A percentile compares a stretch with the other conserved stretches of the same genome.
Evolutionary conservation across 92 coral and sea anemone genomes (phyloP).

Genomic region (Ricordea florida): DNA sequence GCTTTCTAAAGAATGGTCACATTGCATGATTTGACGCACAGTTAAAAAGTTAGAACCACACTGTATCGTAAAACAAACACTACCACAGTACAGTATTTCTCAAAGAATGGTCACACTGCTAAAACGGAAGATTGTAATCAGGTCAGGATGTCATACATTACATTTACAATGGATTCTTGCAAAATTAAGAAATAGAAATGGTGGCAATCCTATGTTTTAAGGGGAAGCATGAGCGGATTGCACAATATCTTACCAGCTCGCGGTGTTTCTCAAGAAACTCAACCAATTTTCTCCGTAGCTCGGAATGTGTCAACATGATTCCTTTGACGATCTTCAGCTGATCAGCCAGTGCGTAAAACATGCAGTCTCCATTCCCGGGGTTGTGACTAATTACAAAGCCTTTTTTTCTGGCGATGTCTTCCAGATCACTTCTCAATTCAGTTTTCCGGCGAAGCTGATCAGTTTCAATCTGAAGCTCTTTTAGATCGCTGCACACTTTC

Average conservation of each 20-base stretch:
- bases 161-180: too few species aligned
- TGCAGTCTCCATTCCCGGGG: constrained; percentile 12
- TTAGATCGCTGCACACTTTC: neutral
- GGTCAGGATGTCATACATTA: neutral
- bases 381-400: neutral
- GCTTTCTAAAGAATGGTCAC: too few species aligned
- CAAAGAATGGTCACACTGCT: neutral
- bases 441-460: neutral
- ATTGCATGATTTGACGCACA: too few species aligned
- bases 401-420: neutral
- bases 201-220: too few species aligned
- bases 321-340: neutral
- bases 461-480: neutral
- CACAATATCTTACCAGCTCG: neutral
- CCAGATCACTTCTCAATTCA: neutral
- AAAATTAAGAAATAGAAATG: too few species aligned
- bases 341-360: constrained; percentile 18
- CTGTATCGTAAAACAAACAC: too few species aligned
- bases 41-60: too few species aligned
- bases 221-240: too few species aligned
- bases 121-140: neutral
- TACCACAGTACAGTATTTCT: too few species aligned
- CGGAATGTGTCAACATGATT: too few species aligned
- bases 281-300: neutral
- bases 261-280: neutral